Base-by-base conservation (phyloP, 2,888 invertebrate species). In the Trissonchulus latispiculum region DNA sequence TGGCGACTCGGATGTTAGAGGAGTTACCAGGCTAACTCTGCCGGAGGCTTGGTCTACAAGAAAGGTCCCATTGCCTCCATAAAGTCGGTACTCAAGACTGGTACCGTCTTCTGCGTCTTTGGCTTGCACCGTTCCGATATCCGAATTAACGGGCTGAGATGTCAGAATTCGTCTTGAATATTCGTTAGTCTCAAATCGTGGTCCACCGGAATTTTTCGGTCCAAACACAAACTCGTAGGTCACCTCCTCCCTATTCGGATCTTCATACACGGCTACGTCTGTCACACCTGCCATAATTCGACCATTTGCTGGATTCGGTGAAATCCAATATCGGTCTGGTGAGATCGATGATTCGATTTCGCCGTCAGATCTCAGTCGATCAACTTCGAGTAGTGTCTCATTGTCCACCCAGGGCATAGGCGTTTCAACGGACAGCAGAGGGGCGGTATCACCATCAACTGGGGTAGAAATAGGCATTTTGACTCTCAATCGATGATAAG, bases 61-160 rank as follows among this genome's bases (percentile, higher is more conserved):
- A n/a, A 64, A 64, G 18, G 28, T n/a, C 32, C 66, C 66, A 8
- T 64, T n/a, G 32, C 66, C 66, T 18, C 66, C 66, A 28, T 64
- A 64, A 29, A 64, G 35, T 15, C 35, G 31, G n/a, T 64, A 64
- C 15, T 64, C 8, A 18, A 64, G 8, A 8, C 32, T 8, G 31
- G 8, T 18, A 32, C 32, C 32, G 28, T 64, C 66, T n/a, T 29
- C 66, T 28, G 8, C 66, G 28, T 64, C 35, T 8, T 18, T 64
- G 28, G 31, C 66, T 48, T 23, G 48, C 23, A 23, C 48, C 8
- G 8, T 48, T 8, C 48, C 48, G 48, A 48, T 48, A 48, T 48
- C 48, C 8, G 48, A 48, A 8, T 48, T 8, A 15, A 23, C 8
- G 8, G 8, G 8, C 8, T 15, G 8, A 48, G 8, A 15, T 8